phyloP scores from a whole-genome alignment of 1,140 invertebrate genomes.

The Cepaea nemoralis region DNA sequence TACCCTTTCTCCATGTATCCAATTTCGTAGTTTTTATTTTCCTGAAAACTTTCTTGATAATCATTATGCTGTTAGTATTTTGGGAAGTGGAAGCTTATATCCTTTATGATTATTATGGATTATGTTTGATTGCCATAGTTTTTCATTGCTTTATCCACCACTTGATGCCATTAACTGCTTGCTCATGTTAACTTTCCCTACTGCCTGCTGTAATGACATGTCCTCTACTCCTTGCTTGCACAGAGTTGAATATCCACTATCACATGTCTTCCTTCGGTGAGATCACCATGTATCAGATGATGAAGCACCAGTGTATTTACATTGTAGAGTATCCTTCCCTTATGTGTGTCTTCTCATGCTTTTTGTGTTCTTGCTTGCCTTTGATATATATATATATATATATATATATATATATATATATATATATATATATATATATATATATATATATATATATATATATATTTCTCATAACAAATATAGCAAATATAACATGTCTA shows the following conservation, averaged over 20 bases:
- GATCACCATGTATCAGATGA: conserved; percentile 91
- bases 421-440: too few relatives aligned
- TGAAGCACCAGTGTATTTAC: conserved; percentile 96
- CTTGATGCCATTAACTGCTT: neutral
- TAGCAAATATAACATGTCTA: too few relatives aligned
- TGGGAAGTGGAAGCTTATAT: too few relatives aligned
- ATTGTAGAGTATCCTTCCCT: conserved; percentile 87
- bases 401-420: too few relatives aligned
- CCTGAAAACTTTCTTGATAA: too few relatives aligned
- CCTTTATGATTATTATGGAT: neutral
- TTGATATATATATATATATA: too few relatives aligned
- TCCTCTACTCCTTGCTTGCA: neutral
- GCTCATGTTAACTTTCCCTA: neutral
- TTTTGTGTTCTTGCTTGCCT: neutral
- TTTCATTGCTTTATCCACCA: neutral
- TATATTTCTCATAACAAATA: too few relatives aligned
- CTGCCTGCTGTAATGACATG: neutral
- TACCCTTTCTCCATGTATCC: too few relatives aligned
- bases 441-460: too few relatives aligned
- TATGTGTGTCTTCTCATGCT: neutral
- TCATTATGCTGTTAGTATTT: too few relatives aligned
- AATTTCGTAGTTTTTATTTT: too few relatives aligned
- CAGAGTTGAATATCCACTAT: conserved; percentile 79
- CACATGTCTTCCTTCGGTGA: conserved; percentile 99
- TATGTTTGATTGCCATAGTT: neutral